Evolutionary conservation across 2,797 vertebrate species (phyloP), one percentile per base, ranked within the genome.

Genomic region (Anisognathus igniventris): DNA sequence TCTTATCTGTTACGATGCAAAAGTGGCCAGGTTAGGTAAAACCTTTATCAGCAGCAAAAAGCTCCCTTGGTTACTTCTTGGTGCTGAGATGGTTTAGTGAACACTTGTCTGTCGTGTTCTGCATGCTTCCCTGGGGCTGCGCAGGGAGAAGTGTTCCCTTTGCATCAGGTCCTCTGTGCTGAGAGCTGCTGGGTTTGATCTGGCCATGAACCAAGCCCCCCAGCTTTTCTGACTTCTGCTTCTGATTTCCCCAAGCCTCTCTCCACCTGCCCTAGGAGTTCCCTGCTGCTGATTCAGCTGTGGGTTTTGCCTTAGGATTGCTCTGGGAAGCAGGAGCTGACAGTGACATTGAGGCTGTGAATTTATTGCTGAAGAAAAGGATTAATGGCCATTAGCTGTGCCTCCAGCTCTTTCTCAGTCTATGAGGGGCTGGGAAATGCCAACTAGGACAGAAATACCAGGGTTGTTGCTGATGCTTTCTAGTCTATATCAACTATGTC

Each of bases 1-100:
- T 51, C 61, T 96, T 96, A 96, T 96, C 96, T 95, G 90, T 93
- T 93, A 90, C 89, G 93, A 96, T 96, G 93, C 95, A 94, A 94
- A 94, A 95, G 91, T 1, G 0, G 78, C 53, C 17, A 44, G 68
- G 87, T 86, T 87, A 77, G 79, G 85, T 83, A 92, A 93, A 74
- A 23, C 56, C 74, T 96, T 95, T 77, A 92, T 87, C 96, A 85
- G 84, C 4, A 6, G 50, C 0, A 2, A 70, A 78, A 71, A 82
- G 45, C 48, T 92, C 35, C 33, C 50, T 48, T 24, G 42, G 68
- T 70, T 9, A 31, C 23, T 27, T 89, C 33, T 86, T 44, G 35
- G 48, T 74, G 85, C 57, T 62, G 61, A 65, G 68, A 23, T 1
- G 0, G 24, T 77, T 90, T 57, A 27, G 47, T 51, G 61, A 86